Evolutionary conservation across 2,113 vertebrate genomes (phyloP).

Genomic region (Oxygymnocypris stewartii): DNA sequence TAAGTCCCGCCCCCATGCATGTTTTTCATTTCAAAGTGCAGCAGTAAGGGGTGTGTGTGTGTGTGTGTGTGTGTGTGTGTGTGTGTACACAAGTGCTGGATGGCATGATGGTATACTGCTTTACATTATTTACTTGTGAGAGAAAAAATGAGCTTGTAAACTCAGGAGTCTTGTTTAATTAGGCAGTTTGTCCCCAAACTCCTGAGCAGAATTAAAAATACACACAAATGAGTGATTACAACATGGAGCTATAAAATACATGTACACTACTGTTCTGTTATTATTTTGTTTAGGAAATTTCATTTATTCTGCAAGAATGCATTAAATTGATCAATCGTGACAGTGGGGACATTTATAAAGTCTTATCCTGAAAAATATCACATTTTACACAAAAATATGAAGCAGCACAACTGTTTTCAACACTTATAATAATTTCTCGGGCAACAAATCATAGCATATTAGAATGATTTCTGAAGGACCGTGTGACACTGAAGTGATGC

Average conservation of each 20-base stretch:
- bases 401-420: too few relatives aligned
- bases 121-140: background rate
- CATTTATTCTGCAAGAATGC: too few relatives aligned
- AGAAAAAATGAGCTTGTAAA: background rate
- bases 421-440: background rate
- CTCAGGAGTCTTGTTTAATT: background rate
- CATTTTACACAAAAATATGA: too few relatives aligned
- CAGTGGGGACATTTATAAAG: too few relatives aligned
- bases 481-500: background rate
- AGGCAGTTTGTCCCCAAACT: background rate
- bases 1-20: constrained; percentile 48
- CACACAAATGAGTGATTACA: background rate
- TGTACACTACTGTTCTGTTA: background rate
- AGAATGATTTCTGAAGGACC: background rate
- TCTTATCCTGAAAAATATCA: too few relatives aligned
- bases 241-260: background rate
- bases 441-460: background rate
- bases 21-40: constrained; percentile 40
- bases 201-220: background rate
- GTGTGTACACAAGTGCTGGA: background rate
- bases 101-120: background rate
- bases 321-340: too few relatives aligned
- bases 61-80: constrained; percentile 32
- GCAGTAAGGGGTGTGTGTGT: background rate
- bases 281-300: too few relatives aligned